Evolutionary conservation across 2,797 vertebrate species (phyloP).

Genomic region (Macropodus opercularis): DNA sequence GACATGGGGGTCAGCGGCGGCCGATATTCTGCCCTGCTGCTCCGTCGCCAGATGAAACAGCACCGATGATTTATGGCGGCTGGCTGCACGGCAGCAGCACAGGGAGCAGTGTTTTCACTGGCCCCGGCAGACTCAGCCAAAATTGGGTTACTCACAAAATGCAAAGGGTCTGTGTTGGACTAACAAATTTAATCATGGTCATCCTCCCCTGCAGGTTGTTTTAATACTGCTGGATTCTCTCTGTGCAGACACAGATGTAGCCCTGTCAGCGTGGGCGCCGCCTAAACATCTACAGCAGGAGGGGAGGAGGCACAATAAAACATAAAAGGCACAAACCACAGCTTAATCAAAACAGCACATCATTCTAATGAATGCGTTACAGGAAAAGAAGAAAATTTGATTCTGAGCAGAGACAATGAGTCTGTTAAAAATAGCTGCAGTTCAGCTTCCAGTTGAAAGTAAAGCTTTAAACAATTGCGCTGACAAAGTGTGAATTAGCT

Average conservation of each 20-base stretch:
- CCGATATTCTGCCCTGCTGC: slow-evolving; percentile 70
- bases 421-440: too few species aligned
- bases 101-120: slow-evolving; percentile 52
- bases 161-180: slow-evolving; percentile 72
- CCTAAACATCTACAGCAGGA: background rate
- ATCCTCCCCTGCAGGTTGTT: slow-evolving; percentile 73
- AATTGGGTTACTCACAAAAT: slow-evolving; percentile 69
- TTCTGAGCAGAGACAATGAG: too few species aligned
- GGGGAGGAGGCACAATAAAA: too few species aligned
- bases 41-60: slow-evolving; percentile 60
- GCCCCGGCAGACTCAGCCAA: slow-evolving; percentile 47
- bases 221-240: slow-evolving; percentile 72
- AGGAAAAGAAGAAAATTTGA: too few species aligned
- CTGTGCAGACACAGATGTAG: slow-evolving; percentile 24
- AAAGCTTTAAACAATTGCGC: too few species aligned
- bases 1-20: slow-evolving; percentile 66
- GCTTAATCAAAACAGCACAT: too few species aligned
- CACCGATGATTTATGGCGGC: slow-evolving; percentile 77
- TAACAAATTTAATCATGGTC: slow-evolving; percentile 76
- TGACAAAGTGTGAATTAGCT: too few species aligned
- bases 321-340: too few species aligned
- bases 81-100: slow-evolving; percentile 57
- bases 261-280: slow-evolving; percentile 9
- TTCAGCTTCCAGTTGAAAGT: too few species aligned
- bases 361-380: too few species aligned